A percentile compares a stretch with the other conserved stretches of the same genome.
These are phyloP conservation scores for Sminthurinus aureus DNA, from an alignment of 2,888 invertebrate species.

Conservation along the genomic window DNA sequence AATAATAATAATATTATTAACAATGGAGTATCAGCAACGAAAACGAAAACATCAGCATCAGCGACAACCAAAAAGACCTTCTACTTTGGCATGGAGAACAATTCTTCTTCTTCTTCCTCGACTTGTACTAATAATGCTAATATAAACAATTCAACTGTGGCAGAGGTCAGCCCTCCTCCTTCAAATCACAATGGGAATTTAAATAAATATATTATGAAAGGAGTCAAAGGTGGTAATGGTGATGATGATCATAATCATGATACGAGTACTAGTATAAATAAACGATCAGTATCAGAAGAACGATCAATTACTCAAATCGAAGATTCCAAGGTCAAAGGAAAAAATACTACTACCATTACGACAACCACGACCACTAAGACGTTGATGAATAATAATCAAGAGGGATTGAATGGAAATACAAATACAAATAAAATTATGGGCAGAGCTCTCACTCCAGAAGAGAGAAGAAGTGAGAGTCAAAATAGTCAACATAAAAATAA, in stretches of 20 bases:
- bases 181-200: background rate
- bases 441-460: background rate
- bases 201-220: background rate
- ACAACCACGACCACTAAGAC: background rate
- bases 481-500: constrained; percentile 6
- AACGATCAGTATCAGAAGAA: background rate
- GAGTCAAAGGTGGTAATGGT: background rate
- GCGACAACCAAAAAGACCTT: constrained; percentile 65
- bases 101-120: constrained; percentile 28
- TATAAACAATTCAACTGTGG: constrained; percentile 27
- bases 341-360: background rate
- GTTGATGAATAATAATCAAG: background rate
- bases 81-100: constrained; percentile 81
- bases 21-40: constrained; percentile 29
- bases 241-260: background rate
- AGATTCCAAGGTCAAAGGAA: background rate
- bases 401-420: background rate
- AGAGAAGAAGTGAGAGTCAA: constrained; percentile 9
- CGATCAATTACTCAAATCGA: background rate
- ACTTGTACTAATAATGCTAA: constrained; percentile 27
- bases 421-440: too few relatives aligned
- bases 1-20: constrained; percentile 16
- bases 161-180: constrained; percentile 7
- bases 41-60: constrained; percentile 60
- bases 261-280: background rate